phyloP scores from a whole-genome alignment of 2,888 invertebrate species.

The Cantharis rufa region DNA sequence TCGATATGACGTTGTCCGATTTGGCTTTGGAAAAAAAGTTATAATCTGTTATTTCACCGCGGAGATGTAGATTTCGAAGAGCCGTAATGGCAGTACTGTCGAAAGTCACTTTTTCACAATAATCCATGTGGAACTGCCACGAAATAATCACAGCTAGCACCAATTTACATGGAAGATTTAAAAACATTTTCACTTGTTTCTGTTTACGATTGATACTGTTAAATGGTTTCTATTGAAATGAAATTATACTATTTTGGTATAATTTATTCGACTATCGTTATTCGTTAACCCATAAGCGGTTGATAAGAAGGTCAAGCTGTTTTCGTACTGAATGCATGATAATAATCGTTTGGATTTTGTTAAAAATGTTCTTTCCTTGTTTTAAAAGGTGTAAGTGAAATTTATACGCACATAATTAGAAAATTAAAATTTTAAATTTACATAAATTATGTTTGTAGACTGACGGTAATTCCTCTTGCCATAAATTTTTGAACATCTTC shows the following conservation, averaged over 20 bases:
- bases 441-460: not conserved
- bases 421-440: not conserved
- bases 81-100: constrained; percentile 14
- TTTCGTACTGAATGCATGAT: not conserved
- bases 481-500: not conserved
- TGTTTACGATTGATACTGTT: not conserved
- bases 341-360: not conserved
- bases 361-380: not conserved
- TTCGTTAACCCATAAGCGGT: not conserved
- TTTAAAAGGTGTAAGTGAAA: not conserved
- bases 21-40: constrained; percentile 15
- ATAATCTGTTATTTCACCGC: constrained; percentile 15
- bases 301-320: constrained; percentile 1
- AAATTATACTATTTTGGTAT: not conserved
- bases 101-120: constrained; percentile 15
- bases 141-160: not conserved
- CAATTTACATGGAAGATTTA: not conserved
- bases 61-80: constrained; percentile 3
- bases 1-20: constrained; percentile 1
- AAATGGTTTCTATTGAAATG: not conserved
- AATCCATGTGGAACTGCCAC: not conserved
- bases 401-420: not conserved
- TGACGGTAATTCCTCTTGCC: not conserved
- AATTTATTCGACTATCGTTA: constrained; percentile 1
- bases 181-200: constrained; percentile 13